phyloP scores from a whole-genome alignment of 2,113 vertebrate species.

The Barbus barbus region DNA sequence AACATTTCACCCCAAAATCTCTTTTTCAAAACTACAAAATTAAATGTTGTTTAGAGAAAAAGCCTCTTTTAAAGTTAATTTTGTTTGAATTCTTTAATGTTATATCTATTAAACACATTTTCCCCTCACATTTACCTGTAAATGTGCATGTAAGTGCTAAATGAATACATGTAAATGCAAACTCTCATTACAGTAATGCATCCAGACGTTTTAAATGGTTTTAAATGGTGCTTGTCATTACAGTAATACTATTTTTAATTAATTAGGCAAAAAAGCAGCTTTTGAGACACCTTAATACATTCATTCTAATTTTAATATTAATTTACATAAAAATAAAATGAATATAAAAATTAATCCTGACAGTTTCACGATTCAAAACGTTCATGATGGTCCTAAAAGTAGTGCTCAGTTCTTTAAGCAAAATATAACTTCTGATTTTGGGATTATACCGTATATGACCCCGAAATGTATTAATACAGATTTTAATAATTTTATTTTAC shows the following conservation, averaged over 20 bases:
- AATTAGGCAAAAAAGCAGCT: neutral
- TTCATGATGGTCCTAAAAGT: neutral
- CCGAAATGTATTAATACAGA: neutral
- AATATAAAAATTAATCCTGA: neutral
- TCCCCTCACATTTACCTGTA: neutral
- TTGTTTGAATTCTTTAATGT: neutral
- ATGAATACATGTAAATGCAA: neutral
- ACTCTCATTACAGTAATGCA: neutral
- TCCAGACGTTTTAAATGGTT: neutral
- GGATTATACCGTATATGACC: neutral
- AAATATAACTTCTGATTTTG: neutral
- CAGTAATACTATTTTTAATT: neutral
- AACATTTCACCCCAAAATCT: slow-evolving; percentile 42
- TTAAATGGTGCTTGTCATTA: neutral
- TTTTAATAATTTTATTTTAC: too few species aligned
- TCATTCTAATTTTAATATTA: neutral
- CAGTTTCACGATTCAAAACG: neutral
- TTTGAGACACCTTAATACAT: neutral
- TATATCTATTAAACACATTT: neutral
- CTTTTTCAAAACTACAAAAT: neutral
- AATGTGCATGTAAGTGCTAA: neutral
- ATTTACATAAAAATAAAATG: neutral
- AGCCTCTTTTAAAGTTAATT: neutral
- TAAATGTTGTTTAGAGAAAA: neutral
- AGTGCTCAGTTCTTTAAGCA: neutral